Conservation (phyloP, 2,113 vertebrate species). For the Solenodon paradoxus region DNA sequence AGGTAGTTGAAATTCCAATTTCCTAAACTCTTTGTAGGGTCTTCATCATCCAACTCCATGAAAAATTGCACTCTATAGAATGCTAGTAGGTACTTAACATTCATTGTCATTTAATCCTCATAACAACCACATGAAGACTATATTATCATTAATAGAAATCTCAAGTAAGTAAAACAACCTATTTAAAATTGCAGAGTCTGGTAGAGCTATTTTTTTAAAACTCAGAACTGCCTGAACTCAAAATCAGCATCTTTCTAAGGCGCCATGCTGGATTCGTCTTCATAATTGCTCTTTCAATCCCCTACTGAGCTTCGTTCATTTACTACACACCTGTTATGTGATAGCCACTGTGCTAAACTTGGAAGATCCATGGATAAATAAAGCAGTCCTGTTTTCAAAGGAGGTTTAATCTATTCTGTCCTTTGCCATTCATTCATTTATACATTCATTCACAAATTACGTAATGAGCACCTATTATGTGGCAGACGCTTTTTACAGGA, state of each 20-base stretch:
- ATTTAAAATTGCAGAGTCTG: not conserved
- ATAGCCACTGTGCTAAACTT: not conserved
- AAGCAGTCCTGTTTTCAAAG: not conserved
- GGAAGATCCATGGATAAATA: not conserved
- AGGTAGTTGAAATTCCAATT: not conserved
- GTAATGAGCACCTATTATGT: not conserved
- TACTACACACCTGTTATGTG: not conserved
- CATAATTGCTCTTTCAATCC: not conserved
- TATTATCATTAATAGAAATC: not conserved
- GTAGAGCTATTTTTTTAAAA: not conserved
- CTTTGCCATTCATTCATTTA: not conserved
- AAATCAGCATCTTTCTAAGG: not conserved
- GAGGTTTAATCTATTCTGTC: not conserved
- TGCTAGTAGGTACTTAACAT: not conserved
- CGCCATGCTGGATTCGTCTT: not conserved
- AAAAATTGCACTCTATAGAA: not conserved
- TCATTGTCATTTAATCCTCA: not conserved
- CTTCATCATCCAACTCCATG: not conserved
- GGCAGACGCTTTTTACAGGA: not conserved
- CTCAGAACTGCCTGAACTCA: not conserved
- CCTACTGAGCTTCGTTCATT: not conserved
- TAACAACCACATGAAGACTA: not conserved
- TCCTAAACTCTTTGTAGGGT: not conserved
- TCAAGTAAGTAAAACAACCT: not conserved
- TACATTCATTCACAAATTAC: not conserved